Evolutionary conservation across 2,797 vertebrate species (phyloP).

Genomic region (Avahi laniger): DNA sequence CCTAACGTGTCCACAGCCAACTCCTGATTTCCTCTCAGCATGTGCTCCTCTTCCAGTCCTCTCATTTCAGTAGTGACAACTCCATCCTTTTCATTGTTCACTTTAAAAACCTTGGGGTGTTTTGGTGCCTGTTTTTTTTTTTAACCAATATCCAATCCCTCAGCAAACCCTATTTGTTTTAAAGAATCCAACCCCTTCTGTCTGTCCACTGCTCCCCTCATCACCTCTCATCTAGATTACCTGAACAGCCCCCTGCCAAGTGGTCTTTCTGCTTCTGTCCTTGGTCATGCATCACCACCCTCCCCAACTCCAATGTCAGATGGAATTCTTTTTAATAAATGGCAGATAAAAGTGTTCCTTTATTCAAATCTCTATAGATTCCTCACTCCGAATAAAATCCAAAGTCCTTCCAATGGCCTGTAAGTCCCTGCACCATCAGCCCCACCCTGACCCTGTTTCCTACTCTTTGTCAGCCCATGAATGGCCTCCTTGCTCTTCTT

Average conservation of each 20-base stretch:
- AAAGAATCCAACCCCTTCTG: background rate
- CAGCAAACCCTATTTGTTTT: background rate
- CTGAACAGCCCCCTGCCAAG: background rate
- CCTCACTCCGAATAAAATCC: background rate
- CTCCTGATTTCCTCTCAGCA: background rate
- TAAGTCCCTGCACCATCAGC: too few species aligned
- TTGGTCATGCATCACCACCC: background rate
- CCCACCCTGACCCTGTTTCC: background rate
- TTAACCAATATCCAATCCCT: background rate
- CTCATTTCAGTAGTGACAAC: background rate
- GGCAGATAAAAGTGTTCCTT: background rate
- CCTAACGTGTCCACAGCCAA: background rate
- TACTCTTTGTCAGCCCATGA: background rate
- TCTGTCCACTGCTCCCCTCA: background rate
- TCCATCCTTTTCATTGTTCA: background rate
- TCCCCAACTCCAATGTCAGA: background rate
- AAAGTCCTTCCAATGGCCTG: background rate
- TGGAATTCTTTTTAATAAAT: background rate
- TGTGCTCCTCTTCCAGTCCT: background rate
- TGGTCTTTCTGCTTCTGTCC: background rate
- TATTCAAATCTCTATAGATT: background rate
- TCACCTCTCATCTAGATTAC: background rate
- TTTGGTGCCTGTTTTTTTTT: background rate
- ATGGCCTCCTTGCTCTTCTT: background rate
- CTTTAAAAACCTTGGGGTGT: background rate